phyloP scores from a whole-genome alignment of 2,888 invertebrate genomes.

The Phyllotreta cruciferae region DNA sequence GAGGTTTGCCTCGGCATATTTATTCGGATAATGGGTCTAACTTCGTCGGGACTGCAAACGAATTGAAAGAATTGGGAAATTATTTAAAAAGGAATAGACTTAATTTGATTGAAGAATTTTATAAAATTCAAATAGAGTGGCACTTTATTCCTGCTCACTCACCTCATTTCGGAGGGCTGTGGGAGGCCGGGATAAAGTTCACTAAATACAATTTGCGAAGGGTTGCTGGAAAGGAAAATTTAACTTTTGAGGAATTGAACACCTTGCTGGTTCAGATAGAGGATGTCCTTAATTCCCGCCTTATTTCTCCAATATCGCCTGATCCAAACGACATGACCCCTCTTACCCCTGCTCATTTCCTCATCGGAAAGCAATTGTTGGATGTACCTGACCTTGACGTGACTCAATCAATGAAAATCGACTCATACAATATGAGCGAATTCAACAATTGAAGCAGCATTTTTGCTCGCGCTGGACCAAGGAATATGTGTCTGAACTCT shows the following conservation, averaged over 20 bases:
- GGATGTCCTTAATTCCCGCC: constrained; percentile 50
- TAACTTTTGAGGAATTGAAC: constrained; percentile 50
- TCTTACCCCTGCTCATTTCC: constrained; percentile 48
- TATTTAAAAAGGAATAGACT: neutral
- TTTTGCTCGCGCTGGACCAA: constrained; percentile 43
- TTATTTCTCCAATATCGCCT: constrained; percentile 42
- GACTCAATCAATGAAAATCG: constrained; percentile 27
- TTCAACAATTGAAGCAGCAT: constrained; percentile 43
- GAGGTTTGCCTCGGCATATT: constrained; percentile 13
- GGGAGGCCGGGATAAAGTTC: constrained; percentile 50
- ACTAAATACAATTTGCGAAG: constrained; percentile 48
- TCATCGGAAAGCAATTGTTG: constrained; percentile 43
- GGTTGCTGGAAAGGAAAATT: constrained; percentile 37
- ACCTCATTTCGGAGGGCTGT: constrained; percentile 51
- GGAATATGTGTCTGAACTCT: constrained; percentile 46
- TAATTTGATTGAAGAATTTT: neutral
- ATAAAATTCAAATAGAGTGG: constrained; percentile 8
- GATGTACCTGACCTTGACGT: constrained; percentile 37
- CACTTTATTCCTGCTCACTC: constrained; percentile 41
- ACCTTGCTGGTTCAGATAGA: constrained; percentile 50
- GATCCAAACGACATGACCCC: constrained; percentile 45
- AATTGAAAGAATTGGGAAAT: neutral
- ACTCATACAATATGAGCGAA: constrained; percentile 40
- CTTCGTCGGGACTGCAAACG: constrained; percentile 22
- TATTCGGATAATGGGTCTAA: constrained; percentile 27